phyloP scores from a whole-genome alignment of 2,113 vertebrate species.

The Odocoileus hemionus region DNA sequence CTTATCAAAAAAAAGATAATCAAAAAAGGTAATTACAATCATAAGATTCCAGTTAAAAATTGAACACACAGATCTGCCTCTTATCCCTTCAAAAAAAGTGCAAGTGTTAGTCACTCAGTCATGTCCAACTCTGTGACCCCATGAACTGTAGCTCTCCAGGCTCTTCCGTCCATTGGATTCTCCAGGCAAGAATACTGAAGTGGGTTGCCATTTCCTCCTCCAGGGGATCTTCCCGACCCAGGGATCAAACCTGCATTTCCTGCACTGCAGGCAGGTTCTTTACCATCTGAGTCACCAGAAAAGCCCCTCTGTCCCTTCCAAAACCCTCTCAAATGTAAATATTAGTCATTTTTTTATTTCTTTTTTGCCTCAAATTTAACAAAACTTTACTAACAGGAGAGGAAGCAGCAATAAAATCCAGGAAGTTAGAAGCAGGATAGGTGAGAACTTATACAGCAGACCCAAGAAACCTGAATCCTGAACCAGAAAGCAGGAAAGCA shows the following conservation, averaged over 20 bases:
- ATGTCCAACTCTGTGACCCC: neutral
- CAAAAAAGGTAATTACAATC: neutral
- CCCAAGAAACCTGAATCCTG: neutral
- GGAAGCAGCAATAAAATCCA: neutral
- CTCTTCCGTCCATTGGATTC: neutral
- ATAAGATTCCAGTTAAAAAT: neutral
- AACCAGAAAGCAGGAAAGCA: conserved; percentile 25
- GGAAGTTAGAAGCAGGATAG: neutral
- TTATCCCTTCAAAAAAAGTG: neutral
- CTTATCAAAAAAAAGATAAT: neutral
- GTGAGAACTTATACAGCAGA: neutral
- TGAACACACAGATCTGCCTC: neutral
- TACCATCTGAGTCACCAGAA: neutral
- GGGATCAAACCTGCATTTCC: neutral
- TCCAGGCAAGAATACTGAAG: neutral
- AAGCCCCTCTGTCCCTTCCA: neutral
- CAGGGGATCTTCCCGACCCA: neutral
- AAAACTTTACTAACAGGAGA: neutral
- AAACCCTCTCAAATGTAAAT: conserved; percentile 18
- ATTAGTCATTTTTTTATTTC: neutral
- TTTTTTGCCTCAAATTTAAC: neutral
- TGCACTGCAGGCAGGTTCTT: neutral
- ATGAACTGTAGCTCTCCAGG: neutral
- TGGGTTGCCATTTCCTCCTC: neutral
- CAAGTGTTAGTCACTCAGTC: neutral